Evolutionary conservation across 1,140 invertebrate genomes (phyloP).

Genomic region (Trinorchestia longiramus): DNA sequence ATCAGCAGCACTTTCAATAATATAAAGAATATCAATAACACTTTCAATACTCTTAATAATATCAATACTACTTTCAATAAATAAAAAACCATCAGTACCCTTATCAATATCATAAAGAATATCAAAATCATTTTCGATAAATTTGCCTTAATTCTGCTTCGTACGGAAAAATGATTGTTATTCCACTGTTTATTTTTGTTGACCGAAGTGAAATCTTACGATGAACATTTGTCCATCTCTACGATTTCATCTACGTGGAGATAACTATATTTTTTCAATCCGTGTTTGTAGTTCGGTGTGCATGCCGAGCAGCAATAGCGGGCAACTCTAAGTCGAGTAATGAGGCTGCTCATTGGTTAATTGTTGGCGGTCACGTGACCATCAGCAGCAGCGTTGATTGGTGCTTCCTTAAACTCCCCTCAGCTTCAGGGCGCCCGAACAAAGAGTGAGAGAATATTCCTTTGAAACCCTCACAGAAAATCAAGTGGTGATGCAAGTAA

Average conservation of each 20-base stretch:
- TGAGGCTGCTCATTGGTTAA: slow-evolving; percentile 45
- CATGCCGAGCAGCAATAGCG: not conserved
- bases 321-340: slow-evolving; percentile 27
- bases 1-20: too few species aligned
- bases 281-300: not conserved
- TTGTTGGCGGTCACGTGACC: slow-evolving; percentile 50
- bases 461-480: not conserved
- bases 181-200: too few species aligned
- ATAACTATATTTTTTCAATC: not conserved
- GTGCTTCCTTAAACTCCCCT: slow-evolving; percentile 12
- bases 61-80: too few species aligned
- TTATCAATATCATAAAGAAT: too few species aligned
- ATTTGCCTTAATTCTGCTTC: too few species aligned
- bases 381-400: not conserved
- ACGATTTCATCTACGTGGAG: not conserved
- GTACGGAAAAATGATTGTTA: too few species aligned
- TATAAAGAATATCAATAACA: too few species aligned
- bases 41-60: too few species aligned
- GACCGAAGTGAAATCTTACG: too few species aligned
- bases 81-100: too few species aligned
- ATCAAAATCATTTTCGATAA: too few species aligned
- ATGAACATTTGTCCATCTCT: not conserved
- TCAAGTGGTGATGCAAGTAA: not conserved
- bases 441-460: not conserved
- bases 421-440: not conserved